Base-by-base conservation (phyloP, 2,888 invertebrate genomes). In the Meliscaeva auricollis region DNA sequence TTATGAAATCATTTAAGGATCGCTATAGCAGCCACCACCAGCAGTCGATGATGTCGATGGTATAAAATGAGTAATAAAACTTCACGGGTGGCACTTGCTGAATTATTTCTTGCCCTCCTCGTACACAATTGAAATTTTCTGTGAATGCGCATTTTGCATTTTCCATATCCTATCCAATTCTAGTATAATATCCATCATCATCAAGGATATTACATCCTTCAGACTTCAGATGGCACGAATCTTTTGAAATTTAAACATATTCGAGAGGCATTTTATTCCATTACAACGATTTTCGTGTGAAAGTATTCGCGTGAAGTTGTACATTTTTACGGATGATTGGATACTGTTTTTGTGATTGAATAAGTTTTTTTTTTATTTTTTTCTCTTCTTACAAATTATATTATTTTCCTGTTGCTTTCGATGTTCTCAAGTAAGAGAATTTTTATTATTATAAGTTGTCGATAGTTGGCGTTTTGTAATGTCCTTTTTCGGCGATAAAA, bases 241-340 rank as follows among this genome's bases (percentile, higher is more conserved):
- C 44, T 66, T 48, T 66, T 66, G 48, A 44, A 15, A 9, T 44
- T 44, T 44, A 8, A 62, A 64, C 17, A 52, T 8, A 35, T 46
- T 72, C 64, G 44, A 38, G 46, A 38, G 26, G 72, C 44, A 82
- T 80, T 84, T 80, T 77, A 77, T 85, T 85, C 85, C 85, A 68
- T 81, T 85, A 85, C 85, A 85, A 38, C 81, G 85, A 85, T 85
- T 85, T 76, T 64, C 85, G 85, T 85, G 85, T 85, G 85, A 85
- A 85, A 85, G 69, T 73, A 73, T 77, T 85, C 76, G 72, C 46
- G 64, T 35, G 62, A 68, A 81, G 81, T 85, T 85, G 81, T 81
- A 85, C 85, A 85, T 81, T 81, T 81, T 85, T 85, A 80, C 85
- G 73, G 85, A 81, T 85, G 85, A 85, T 85, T 85, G 81, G 81